Evolutionary conservation across 2,797 vertebrate species (phyloP).

Genomic region (Falco berigora): DNA sequence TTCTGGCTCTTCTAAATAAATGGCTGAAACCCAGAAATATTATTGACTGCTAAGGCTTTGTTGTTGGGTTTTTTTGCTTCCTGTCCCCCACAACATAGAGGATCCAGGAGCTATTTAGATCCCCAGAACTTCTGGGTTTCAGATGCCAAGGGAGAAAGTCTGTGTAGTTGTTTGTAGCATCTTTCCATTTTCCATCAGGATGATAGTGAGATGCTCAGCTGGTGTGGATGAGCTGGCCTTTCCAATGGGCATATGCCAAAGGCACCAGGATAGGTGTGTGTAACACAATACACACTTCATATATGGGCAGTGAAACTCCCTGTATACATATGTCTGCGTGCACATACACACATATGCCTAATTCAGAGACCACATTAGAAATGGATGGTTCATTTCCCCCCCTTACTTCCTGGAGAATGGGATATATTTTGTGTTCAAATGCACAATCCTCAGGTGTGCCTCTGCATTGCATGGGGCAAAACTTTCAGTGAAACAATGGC

Average conservation of each 20-base stretch:
- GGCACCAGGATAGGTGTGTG: background rate
- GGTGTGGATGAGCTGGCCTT: background rate
- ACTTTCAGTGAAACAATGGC: background rate
- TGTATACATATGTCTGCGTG: background rate
- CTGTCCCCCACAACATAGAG: background rate
- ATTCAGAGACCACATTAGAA: conserved; percentile 28
- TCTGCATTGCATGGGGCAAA: background rate
- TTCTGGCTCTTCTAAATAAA: conserved; percentile 40
- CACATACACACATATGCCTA: background rate
- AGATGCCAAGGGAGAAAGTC: conserved; percentile 17
- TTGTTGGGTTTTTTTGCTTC: background rate
- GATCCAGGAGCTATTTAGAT: background rate
- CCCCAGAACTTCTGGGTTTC: conserved; percentile 42
- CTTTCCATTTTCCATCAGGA: conserved; percentile 16
- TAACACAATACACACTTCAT: background rate
- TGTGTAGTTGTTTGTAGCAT: background rate
- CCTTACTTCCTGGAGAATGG: background rate
- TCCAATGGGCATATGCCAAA: background rate
- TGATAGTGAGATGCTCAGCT: background rate
- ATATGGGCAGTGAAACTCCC: background rate
- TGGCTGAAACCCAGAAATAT: conserved; percentile 34
- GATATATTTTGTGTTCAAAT: background rate
- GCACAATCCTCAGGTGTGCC: background rate
- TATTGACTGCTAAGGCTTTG: background rate
- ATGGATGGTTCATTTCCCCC: background rate